Percentiles rank a stretch among this genome's conserved stretches.
Evolutionary conservation across 2,888 invertebrate species (phyloP).

Genomic region (Ichneumon xanthorius): DNA sequence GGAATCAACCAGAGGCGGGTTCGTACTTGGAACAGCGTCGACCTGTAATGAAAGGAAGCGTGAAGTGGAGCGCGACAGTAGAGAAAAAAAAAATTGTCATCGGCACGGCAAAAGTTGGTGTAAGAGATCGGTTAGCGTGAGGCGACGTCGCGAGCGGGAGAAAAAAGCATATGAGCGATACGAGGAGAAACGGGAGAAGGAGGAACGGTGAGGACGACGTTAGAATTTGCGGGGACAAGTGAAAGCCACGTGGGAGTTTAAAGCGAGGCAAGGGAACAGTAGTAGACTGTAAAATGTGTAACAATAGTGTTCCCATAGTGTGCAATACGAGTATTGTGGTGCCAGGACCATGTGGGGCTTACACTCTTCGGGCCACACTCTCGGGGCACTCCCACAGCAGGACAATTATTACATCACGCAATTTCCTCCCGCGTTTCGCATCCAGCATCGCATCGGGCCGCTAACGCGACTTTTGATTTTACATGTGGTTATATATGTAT

Average conservation of each 20-base stretch:
- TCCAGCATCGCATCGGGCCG: constrained; percentile 60
- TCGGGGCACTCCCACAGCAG: constrained; percentile 82
- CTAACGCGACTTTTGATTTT: constrained; percentile 42
- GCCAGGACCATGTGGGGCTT: constrained; percentile 19
- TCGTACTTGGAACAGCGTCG: neutral
- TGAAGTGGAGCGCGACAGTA: constrained; percentile 31
- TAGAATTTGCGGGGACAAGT: constrained; percentile 81
- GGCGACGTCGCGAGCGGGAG: neutral
- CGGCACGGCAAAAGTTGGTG: constrained; percentile 39
- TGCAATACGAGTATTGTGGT: constrained; percentile 82
- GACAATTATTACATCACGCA: constrained; percentile 85
- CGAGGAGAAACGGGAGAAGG: constrained; percentile 52
- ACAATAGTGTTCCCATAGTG: constrained; percentile 84
- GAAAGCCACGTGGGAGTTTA: constrained; percentile 84
- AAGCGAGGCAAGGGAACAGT: constrained; percentile 71
- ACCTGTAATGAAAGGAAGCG: constrained; percentile 36
- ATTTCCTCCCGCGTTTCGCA: constrained; percentile 81
- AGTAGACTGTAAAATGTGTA: constrained; percentile 84
- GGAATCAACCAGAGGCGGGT: neutral
- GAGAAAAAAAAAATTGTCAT: constrained; percentile 28
- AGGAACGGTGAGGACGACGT: constrained; percentile 64
- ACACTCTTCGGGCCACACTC: constrained; percentile 57
- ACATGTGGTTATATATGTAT: constrained; percentile 24
- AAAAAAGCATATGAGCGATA: constrained; percentile 62
- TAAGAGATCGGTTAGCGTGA: constrained; percentile 22